Percentiles rank a stretch among this genome's conserved stretches.
Conservation (phyloP, 2,797 vertebrate species). For the Intellagama lesueurii region DNA sequence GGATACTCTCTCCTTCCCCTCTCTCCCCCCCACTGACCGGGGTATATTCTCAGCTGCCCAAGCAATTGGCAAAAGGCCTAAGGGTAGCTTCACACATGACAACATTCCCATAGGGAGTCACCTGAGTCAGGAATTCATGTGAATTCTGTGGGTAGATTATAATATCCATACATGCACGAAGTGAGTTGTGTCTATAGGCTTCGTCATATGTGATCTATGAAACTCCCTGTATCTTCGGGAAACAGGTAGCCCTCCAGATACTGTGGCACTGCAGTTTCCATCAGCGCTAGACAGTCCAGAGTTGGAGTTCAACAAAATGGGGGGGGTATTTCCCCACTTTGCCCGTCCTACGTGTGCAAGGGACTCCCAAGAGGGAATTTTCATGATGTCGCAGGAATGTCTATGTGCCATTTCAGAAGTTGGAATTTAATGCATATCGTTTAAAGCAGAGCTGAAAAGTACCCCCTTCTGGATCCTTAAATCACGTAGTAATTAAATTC, state of each 20-base stretch:
- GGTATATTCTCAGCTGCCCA: no score
- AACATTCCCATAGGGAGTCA: not conserved
- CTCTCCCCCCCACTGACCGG: not conserved
- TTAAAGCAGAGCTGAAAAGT: not conserved
- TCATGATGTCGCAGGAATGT: no score
- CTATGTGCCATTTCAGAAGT: not conserved
- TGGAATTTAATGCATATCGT: not conserved
- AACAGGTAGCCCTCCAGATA: not conserved
- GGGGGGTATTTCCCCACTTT: not conserved
- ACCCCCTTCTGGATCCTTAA: not conserved
- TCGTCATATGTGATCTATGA: not conserved
- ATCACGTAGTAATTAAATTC: constrained; percentile 12
- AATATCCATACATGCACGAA: not conserved
- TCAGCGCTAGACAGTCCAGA: not conserved
- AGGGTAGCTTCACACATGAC: not conserved
- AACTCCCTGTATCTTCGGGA: not conserved
- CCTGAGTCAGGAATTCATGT: not conserved
- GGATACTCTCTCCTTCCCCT: no score
- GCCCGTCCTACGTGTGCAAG: not conserved
- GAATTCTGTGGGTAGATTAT: not conserved
- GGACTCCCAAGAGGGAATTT: not conserved
- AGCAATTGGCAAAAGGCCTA: no score
- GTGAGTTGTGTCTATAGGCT: not conserved
- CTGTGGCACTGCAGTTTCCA: not conserved
- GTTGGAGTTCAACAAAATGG: not conserved